Conservation (phyloP, 2,113 vertebrate genomes). For the Fukomys damarensis region DNA sequence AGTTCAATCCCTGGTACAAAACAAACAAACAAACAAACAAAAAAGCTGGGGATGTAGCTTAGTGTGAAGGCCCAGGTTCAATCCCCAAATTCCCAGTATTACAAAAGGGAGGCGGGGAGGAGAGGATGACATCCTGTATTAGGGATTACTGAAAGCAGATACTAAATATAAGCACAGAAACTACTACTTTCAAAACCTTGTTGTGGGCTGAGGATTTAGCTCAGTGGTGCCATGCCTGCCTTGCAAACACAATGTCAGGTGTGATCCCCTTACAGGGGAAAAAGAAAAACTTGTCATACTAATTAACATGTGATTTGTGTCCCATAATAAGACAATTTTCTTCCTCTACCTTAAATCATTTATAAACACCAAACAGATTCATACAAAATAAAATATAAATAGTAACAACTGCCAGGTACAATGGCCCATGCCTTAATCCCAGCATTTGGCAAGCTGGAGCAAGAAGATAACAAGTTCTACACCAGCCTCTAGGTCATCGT, state of each 20-base stretch:
- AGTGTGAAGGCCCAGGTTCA: too few relatives aligned
- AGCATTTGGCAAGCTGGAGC: background rate
- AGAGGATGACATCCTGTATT: background rate
- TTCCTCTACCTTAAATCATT: slow-evolving; percentile 43
- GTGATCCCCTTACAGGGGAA: too few relatives aligned
- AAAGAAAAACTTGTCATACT: background rate
- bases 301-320: background rate
- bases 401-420: background rate
- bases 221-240: too few relatives aligned
- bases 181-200: slow-evolving; percentile 24
- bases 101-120: too few relatives aligned
- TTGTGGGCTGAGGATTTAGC: too few relatives aligned
- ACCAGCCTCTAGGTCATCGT: background rate
- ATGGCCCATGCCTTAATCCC: background rate
- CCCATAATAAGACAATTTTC: background rate
- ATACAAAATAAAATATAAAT: background rate
- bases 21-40: too few relatives aligned
- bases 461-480: background rate
- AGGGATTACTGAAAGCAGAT: background rate
- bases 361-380: background rate
- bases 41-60: too few relatives aligned
- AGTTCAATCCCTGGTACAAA: background rate
- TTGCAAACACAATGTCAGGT: too few relatives aligned
- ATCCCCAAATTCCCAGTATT: too few relatives aligned
- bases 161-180: slow-evolving; percentile 5